Base-by-base conservation (phyloP, 2,797 vertebrate genomes). In the Cephalopachus bancanus region DNA sequence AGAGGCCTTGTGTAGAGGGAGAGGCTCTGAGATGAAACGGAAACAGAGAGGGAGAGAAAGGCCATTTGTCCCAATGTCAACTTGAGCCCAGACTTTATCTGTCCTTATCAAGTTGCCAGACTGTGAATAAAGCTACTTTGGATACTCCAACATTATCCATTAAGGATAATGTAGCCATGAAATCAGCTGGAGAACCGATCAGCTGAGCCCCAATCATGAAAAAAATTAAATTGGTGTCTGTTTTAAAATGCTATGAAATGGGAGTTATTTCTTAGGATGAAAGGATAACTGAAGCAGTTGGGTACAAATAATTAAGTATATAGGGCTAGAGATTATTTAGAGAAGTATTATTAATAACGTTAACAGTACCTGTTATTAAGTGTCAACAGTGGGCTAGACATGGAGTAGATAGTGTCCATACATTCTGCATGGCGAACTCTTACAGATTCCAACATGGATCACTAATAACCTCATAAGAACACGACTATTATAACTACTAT, bases 151-250 rank as follows among this genome's bases (percentile, higher is more conserved):
- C 15, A 1, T 59, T 53, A 44, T 20, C 51, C 20, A 4, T 4
- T 10, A 1, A 30, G 17, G 30, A 62, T 80, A 3, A n/a, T 16
- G 6, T 37, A 75, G 69, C 12, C 16, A 5, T 55, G 19, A 89
- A 20, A 75, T 44, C 67, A 33, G 17, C 72, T 60, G 74, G 44
- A 65, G 49, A 72, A 17, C 37, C 0, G 0, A 15, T 51, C 37
- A n/a, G 28, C 67, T 26, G 55, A 96, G 86, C 15, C 65, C 20
- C 33, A 81, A 57, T 81, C 33, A 15, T 17, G 22, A 81, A 69
- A 83, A 81, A 57, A 51, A 51, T 37, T 76, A 55, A 91, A 86
- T n/a, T 30, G 9, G 37, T 44, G 14, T 16, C 86, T 64, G 62
- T 85, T 78, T 69, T 51, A 86, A 93, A 79, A 60, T 24, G 8